Conservation (phyloP, 2,797 vertebrate species). For the Poeciliopsis paucimaculata region DNA sequence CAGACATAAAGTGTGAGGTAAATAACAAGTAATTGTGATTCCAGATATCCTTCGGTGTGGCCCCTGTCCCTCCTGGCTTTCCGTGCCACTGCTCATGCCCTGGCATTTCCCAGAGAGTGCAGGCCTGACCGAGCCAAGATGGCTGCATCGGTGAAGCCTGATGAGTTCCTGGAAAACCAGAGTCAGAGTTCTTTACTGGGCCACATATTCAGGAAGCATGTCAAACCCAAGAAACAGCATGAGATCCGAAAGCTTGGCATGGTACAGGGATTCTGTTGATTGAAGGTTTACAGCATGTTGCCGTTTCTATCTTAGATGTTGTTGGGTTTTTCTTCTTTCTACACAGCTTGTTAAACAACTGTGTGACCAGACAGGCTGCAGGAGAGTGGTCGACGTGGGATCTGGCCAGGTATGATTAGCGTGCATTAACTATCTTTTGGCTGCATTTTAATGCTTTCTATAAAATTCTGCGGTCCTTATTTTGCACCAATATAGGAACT, state of each 20-base stretch:
- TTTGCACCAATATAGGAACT: neutral
- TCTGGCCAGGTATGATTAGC: constrained; percentile 88
- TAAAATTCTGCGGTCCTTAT: neutral
- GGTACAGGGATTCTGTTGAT: constrained; percentile 50
- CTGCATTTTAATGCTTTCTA: neutral
- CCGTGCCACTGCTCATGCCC: constrained; percentile 79
- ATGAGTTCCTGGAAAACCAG: constrained; percentile 85
- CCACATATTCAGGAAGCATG: constrained; percentile 90
- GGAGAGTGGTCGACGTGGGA: constrained; percentile 88
- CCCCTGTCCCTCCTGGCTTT: constrained; percentile 91
- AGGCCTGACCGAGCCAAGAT: constrained; percentile 1
- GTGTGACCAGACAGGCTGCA: constrained; percentile 82
- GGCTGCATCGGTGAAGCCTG: constrained; percentile 39
- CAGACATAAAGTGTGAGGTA: neutral
- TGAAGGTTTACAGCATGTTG: neutral
- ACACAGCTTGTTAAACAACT: constrained; percentile 87
- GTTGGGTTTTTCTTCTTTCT: constrained; percentile 1
- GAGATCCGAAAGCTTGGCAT: constrained; percentile 87
- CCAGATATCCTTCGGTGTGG: constrained; percentile 87
- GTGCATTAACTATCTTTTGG: neutral
- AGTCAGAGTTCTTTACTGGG: constrained; percentile 87
- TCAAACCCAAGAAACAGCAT: constrained; percentile 96
- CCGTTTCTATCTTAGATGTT: neutral
- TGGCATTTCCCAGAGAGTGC: constrained; percentile 82
- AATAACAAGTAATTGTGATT: neutral